Base-by-base conservation (phyloP, 2,888 invertebrate species). In the Volucella inflata region DNA sequence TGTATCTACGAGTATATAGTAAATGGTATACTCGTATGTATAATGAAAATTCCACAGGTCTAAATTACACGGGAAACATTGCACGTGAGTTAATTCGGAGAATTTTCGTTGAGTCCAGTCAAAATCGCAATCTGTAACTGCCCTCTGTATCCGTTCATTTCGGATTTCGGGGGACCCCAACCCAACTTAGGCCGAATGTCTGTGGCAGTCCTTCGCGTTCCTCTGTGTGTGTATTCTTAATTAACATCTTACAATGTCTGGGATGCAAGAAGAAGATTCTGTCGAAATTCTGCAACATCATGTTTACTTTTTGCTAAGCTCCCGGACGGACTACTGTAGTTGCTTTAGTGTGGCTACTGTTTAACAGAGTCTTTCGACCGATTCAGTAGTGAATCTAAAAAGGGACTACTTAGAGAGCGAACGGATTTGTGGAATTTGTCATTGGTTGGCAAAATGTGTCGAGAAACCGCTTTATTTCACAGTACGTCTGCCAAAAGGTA, bases 51-150 rank as follows among this genome's bases (percentile, higher is more conserved):
- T 84, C 84, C 79, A 30, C 53, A 57, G 74, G 65, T 80, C 79
- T 84, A 74, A 84, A 84, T 84, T 84, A 80, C 84, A 84, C 75
- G 79, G 79, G 75, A 79, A 75, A 79, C 79, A 70, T 40, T 64
- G 75, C 68, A 84, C 84, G 79, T 84, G 84, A 64, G 46, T 59
- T 38, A 70, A 84, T 84, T 79, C 70, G 68, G 79, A 38, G 79
- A 80, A 84, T 83, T 79, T 83, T 65, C 68, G 67, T 62, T 67
- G 14, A 12, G 60, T 50, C 48, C 67, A 65, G 53, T 59, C 74
- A 16, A 57, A 51, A 51, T 44, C 30, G 6, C 30, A 30, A 30
- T 30, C 30, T 46, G 59, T n/a, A 50, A 21, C 36, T 64, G 16
- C 42, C 67, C 44, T 36, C 46, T 30, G 30, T 14, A 12, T 11